phyloP scores from a whole-genome alignment of 2,113 vertebrate species.

The Piprites chloris region DNA sequence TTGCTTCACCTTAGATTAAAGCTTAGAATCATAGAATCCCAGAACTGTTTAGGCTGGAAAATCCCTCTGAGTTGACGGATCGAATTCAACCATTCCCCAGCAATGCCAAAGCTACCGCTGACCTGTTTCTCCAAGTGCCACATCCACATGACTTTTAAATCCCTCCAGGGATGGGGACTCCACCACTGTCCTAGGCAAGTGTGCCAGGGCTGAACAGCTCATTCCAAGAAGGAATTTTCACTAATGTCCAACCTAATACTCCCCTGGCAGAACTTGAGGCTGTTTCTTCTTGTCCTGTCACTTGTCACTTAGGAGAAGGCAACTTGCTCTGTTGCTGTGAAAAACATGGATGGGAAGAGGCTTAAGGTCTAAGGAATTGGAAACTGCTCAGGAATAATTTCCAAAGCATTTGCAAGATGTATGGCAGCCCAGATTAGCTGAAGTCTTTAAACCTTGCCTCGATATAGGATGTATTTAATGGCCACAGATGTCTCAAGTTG shows the following conservation, averaged over 20 bases:
- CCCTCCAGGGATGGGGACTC: not conserved
- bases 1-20: not conserved
- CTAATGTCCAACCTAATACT: not conserved
- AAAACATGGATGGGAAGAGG: accelerated
- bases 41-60: not conserved
- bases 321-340: not conserved
- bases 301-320: not conserved
- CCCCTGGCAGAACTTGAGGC: not conserved
- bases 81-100: not conserved
- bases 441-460: not conserved
- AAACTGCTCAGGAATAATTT: not conserved
- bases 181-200: not conserved
- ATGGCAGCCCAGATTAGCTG: not conserved
- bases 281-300: accelerated
- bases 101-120: not conserved
- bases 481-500: not conserved
- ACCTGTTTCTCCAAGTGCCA: not conserved
- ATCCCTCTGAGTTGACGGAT: accelerated
- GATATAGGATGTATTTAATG: accelerated
- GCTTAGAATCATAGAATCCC: accelerated
- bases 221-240: not conserved
- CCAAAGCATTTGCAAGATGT: not conserved
- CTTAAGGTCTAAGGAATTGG: not conserved
- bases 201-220: not conserved
- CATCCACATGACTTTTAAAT: not conserved